phyloP scores from a whole-genome alignment of 2,797 vertebrate genomes.

The Anisognathus igniventris region DNA sequence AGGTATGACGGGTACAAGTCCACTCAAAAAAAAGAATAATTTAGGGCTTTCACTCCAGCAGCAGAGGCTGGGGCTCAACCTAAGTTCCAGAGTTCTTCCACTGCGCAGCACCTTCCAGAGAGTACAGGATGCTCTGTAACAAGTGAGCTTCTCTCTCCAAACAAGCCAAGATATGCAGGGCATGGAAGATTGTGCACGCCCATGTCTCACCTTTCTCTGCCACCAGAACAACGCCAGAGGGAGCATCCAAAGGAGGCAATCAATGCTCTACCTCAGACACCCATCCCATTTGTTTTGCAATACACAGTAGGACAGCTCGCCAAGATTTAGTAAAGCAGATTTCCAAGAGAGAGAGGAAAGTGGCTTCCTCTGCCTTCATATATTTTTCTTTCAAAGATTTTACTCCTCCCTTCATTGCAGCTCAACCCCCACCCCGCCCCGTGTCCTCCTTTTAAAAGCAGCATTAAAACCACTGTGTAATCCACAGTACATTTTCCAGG shows the following conservation, averaged over 20 bases:
- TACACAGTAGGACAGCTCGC: neutral
- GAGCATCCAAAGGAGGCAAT: neutral
- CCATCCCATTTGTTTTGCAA: neutral
- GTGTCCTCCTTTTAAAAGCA: neutral
- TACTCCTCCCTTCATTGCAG: neutral
- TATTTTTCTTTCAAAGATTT: neutral
- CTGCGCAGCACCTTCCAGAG: neutral
- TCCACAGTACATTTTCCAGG: neutral
- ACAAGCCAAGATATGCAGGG: accelerated
- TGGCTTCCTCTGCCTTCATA: neutral
- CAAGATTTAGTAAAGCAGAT: neutral
- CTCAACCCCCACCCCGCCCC: neutral
- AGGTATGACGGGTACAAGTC: neutral
- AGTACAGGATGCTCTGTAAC: neutral
- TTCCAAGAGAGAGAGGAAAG: neutral
- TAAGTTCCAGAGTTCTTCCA: neutral
- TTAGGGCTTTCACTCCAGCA: neutral
- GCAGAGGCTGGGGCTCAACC: neutral
- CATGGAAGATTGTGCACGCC: neutral
- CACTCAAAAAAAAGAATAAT: neutral
- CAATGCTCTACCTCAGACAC: neutral
- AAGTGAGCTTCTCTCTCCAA: neutral
- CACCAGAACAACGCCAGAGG: neutral
- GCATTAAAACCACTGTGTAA: neutral
- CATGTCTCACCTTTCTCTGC: neutral